Conservation (phyloP, 2,888 invertebrate genomes). For the Endomychus coccineus region DNA sequence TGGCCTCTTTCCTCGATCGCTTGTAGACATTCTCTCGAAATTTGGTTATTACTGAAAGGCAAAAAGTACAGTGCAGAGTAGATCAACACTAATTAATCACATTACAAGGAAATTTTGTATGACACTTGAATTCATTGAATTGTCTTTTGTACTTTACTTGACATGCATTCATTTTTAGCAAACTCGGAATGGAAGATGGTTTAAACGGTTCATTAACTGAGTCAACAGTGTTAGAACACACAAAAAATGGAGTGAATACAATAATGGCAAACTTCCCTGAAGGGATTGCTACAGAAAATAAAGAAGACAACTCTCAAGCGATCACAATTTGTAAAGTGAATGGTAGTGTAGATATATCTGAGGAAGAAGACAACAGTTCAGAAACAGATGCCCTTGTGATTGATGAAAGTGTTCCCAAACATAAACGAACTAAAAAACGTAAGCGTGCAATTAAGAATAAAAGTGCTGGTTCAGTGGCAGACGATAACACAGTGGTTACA, state of each 20-base stretch:
- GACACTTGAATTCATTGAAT: neutral
- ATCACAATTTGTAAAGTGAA: conserved; percentile 16
- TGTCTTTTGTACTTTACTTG: neutral
- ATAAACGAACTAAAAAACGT: conserved; percentile 18
- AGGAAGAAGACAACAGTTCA: conserved; percentile 37
- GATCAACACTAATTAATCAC: neutral
- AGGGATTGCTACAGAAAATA: conserved; percentile 18
- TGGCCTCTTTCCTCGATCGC: no score
- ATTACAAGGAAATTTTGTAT: neutral
- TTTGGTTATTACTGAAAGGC: neutral
- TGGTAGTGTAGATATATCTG: conserved; percentile 12
- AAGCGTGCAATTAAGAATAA: conserved; percentile 19
- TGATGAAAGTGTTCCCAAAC: conserved; percentile 35
- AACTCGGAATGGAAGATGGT: conserved; percentile 43
- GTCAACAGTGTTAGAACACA: conserved; percentile 7
- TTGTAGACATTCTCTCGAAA: no score
- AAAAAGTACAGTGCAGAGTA: neutral
- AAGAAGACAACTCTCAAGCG: conserved; percentile 21
- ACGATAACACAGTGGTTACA: conserved; percentile 17
- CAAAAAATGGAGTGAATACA: conserved; percentile 34
- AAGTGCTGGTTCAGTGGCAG: conserved; percentile 8
- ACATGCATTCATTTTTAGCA: conserved; percentile 14
- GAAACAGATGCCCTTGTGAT: conserved; percentile 42
- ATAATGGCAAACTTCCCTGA: conserved; percentile 39
- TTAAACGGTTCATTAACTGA: conserved; percentile 23